Percentiles rank a stretch among this genome's conserved stretches.
Conservation (phyloP, 2,113 vertebrate species). For the Odontophorus gujanensis region DNA sequence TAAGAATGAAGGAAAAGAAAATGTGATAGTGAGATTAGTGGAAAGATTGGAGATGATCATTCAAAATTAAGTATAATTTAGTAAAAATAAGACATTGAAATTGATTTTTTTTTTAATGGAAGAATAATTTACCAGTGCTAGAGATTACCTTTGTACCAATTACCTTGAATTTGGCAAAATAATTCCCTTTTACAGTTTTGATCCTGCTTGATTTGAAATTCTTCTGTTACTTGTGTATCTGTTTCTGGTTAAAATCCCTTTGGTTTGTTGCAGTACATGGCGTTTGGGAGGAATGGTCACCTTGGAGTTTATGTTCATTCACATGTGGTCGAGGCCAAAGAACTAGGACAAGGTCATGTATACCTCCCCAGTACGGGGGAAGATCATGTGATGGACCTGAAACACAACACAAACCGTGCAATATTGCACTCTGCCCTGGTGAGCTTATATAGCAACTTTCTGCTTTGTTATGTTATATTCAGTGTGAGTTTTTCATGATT, state of each 20-base stretch:
- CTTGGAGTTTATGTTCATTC: slow-evolving; percentile 99
- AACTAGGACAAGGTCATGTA: slow-evolving; percentile 94
- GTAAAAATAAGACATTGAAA: neutral
- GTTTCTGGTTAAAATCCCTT: slow-evolving; percentile 80
- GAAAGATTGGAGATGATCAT: neutral
- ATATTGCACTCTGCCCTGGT: slow-evolving; percentile 99
- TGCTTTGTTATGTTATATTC: slow-evolving; percentile 25
- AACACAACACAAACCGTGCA: slow-evolving; percentile 98
- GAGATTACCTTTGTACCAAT: neutral
- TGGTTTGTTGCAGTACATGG: slow-evolving; percentile 97
- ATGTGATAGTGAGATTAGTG: neutral
- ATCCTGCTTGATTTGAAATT: slow-evolving; percentile 48
- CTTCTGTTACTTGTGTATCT: slow-evolving; percentile 23
- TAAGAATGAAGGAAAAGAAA: neutral
- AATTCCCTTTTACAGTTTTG: neutral
- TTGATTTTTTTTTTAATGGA: neutral
- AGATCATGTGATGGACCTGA: slow-evolving; percentile 96
- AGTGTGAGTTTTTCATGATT: neutral
- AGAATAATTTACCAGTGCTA: neutral
- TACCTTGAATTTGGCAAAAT: neutral
- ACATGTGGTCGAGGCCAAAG: slow-evolving; percentile 99
- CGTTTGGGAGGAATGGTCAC: slow-evolving; percentile 99
- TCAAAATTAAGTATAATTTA: neutral
- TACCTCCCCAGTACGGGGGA: slow-evolving; percentile 95
- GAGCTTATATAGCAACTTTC: slow-evolving; percentile 55